phyloP scores from a whole-genome alignment of 2,113 vertebrate genomes.

The Ardeotis arabs region DNA sequence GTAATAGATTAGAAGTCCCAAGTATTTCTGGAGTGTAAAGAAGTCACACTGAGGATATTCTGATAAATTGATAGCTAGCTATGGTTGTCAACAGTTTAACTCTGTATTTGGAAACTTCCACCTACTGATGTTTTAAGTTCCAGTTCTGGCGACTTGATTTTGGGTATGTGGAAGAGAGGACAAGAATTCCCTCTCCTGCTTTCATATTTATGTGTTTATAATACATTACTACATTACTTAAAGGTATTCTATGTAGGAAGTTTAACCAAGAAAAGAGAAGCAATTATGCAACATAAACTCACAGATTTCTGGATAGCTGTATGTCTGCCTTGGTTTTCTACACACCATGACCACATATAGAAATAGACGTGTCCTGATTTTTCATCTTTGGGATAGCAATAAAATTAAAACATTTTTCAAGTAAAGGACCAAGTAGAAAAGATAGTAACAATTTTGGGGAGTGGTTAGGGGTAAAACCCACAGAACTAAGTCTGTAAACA shows the following conservation, averaged over 20 bases:
- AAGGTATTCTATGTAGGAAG: background rate
- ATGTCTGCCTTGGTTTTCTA: background rate
- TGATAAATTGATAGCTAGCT: background rate
- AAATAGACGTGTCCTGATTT: background rate
- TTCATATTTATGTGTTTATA: background rate
- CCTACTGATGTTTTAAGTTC: background rate
- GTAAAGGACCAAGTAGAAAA: background rate
- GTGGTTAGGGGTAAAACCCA: background rate
- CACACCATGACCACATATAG: rapidly evolving
- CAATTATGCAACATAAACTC: background rate
- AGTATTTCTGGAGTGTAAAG: background rate
- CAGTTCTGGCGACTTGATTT: background rate
- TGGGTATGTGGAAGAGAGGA: background rate
- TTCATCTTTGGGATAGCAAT: background rate
- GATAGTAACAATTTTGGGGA: background rate
- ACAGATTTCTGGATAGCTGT: background rate
- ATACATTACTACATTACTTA: background rate
- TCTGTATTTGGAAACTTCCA: background rate
- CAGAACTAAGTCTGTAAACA: background rate
- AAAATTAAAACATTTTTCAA: background rate
- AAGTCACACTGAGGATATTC: background rate
- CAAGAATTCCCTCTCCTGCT: background rate
- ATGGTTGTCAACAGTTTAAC: background rate
- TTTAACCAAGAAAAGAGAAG: background rate
- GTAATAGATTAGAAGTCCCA: background rate